Conservation (phyloP, 2,797 vertebrate species). For the Pangasius krempfi region DNA sequence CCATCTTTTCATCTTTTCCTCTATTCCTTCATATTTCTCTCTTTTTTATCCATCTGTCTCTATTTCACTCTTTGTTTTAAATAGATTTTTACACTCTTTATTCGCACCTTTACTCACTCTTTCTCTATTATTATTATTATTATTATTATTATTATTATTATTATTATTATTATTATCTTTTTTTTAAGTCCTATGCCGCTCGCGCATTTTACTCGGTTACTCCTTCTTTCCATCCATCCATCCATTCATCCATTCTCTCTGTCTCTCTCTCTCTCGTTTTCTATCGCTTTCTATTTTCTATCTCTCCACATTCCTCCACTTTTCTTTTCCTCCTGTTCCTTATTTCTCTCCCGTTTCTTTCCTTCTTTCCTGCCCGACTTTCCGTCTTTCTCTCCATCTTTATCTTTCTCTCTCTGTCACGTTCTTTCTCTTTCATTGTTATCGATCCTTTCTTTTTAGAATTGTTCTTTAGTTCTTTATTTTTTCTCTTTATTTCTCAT, state of each 20-base stretch:
- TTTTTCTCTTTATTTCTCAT: neutral
- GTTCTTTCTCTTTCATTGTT: neutral
- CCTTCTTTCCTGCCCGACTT: neutral
- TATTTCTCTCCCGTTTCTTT: slow-evolving; percentile 1
- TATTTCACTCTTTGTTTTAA: neutral
- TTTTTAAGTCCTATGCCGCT: neutral
- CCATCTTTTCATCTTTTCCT: slow-evolving; percentile 28
- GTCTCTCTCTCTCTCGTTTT: neutral
- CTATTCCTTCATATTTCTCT: slow-evolving; percentile 17
- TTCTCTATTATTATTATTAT: neutral
- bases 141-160: neutral
- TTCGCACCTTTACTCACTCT: neutral
- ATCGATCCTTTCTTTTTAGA: neutral
- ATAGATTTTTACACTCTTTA: neutral
- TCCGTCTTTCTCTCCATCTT: neutral
- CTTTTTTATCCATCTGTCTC: neutral
- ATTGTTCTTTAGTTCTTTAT: neutral
- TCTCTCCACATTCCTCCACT: neutral
- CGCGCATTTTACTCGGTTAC: neutral
- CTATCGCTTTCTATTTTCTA: neutral
- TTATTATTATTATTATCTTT: no score
- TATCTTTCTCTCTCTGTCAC: neutral
- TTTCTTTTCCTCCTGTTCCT: no score
- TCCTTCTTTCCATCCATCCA: neutral
- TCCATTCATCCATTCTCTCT: neutral